These are phyloP conservation scores for Coryphaenoides rupestris DNA, from an alignment of 2,113 vertebrate genomes.

Conservation along the genomic window DNA sequence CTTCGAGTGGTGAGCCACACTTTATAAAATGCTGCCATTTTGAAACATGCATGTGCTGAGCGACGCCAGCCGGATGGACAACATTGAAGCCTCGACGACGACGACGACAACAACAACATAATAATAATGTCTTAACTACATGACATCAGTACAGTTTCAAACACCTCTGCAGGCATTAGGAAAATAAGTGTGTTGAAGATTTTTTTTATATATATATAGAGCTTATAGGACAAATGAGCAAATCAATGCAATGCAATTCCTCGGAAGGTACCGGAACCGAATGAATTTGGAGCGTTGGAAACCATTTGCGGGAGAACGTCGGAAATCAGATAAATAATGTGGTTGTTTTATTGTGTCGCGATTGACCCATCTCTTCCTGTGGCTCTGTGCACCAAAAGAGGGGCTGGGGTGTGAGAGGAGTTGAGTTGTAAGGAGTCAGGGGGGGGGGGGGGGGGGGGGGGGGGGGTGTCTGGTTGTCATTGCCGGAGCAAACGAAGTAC, in stretches of 20 bases:
- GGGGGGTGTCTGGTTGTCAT: no score
- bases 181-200: conserved; percentile 33
- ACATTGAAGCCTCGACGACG: not conserved
- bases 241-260: conserved; percentile 61
- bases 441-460: no score
- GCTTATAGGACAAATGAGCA: conserved; percentile 43
- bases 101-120: no score
- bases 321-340: no score
- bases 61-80: not conserved
- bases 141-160: not conserved
- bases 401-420: conserved; percentile 10
- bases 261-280: conserved; percentile 49
- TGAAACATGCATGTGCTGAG: no score
- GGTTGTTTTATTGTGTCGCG: no score
- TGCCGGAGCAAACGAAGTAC: no score
- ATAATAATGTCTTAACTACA: not conserved
- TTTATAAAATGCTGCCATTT: not conserved
- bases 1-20: not conserved
- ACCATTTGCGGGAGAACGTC: no score
- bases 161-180: conserved; percentile 1
- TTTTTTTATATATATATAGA: no score
- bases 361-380: no score
- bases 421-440: not conserved
- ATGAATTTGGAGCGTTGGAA: conserved; percentile 23
- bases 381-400: not conserved